Evolutionary conservation across 2,888 invertebrate species (phyloP), one percentile per base, ranked within the genome.

Genomic region (Drosophila nr. fundita): DNA sequence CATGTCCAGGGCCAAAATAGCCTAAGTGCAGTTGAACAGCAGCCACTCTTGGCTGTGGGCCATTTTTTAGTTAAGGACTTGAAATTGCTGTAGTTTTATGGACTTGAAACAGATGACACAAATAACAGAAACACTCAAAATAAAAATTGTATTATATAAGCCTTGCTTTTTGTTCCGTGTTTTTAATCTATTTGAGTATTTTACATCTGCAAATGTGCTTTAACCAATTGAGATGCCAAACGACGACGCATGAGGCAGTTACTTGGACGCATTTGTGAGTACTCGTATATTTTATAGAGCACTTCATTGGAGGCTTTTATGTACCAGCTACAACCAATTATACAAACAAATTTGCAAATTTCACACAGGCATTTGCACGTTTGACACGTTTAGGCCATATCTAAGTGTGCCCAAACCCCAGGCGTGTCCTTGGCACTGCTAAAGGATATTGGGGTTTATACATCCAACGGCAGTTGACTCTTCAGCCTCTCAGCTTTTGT

Each of bases 1-100:
- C 93, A 21, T 93, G 93, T 61, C 92, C 92, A 2, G 91, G 91
- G 50, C 76, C 77, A 15, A 86, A 90, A 13, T 86, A 80, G 34
- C 15, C 13, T 11, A 27, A 13, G 15, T 52, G 4, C 21, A 38
- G 18, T 15, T 59, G 13, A 52, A 24, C 13, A 24, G n/a, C 13
- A 24, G n/a, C 24, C 13, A 40, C 10, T n/a, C 36, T 42, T 64
- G 11, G 36, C 13, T 30, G 15, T n/a, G 24, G 18, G 18, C 24
- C 15, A 24, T 38, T 8, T 49, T 42, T 32, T 11, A 34, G 36
- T 30, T 36, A 13, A 7, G 30, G 30, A 30, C 18, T 50, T 49
- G 3, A 29, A 53, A 34, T 53, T 48, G 15, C 10, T 48, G 27
- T 48, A 4, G 10, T 49, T 53, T 32, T 53, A 34, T 4, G 32